A percentile compares a stretch with the other conserved stretches of the same genome.
Conservation (phyloP, 2,113 vertebrate species). For the Tringa solitaria region DNA sequence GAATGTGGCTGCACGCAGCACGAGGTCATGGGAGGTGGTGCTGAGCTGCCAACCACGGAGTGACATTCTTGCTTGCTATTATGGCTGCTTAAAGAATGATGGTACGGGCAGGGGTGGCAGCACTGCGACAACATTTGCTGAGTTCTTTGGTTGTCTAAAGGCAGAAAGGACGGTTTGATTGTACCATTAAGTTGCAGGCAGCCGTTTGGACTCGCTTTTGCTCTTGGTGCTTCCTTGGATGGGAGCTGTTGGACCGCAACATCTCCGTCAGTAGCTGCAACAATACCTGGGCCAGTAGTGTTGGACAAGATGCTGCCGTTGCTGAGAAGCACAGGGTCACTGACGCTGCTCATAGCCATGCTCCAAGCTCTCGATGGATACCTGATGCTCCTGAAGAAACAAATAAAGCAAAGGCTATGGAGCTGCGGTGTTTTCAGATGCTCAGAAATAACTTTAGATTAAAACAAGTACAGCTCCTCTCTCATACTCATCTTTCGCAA, state of each 20-base stretch:
- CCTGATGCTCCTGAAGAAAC: not conserved
- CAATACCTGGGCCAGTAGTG: conserved; percentile 1
- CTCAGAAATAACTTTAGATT: not conserved
- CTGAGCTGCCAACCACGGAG: conserved; percentile 49
- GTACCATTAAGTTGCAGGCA: conserved; percentile 77
- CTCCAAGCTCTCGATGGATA: conserved; percentile 31
- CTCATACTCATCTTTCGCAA: not conserved
- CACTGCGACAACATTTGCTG: conserved; percentile 66
- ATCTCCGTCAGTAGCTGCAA: conserved; percentile 52
- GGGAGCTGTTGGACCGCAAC: conserved; percentile 16
- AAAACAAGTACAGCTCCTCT: not conserved
- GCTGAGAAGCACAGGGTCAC: conserved; percentile 69
- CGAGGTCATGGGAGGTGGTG: conserved; percentile 63
- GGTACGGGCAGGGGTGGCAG: conserved; percentile 83
- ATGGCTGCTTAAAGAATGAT: conserved; percentile 77
- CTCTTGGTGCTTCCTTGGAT: conserved; percentile 59
- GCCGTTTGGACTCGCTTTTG: conserved; percentile 76
- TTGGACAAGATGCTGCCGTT: conserved; percentile 73
- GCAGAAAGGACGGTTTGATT: conserved; percentile 74
- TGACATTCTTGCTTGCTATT: conserved; percentile 80
- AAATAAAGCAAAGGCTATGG: not conserved
- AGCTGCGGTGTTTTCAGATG: not conserved
- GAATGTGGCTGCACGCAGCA: conserved; percentile 72
- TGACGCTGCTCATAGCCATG: conserved; percentile 76
- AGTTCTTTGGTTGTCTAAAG: conserved; percentile 77